These are phyloP conservation scores for Alloscopus bannaensis DNA, from an alignment of 2,888 invertebrate genomes.

Conservation along the genomic window DNA sequence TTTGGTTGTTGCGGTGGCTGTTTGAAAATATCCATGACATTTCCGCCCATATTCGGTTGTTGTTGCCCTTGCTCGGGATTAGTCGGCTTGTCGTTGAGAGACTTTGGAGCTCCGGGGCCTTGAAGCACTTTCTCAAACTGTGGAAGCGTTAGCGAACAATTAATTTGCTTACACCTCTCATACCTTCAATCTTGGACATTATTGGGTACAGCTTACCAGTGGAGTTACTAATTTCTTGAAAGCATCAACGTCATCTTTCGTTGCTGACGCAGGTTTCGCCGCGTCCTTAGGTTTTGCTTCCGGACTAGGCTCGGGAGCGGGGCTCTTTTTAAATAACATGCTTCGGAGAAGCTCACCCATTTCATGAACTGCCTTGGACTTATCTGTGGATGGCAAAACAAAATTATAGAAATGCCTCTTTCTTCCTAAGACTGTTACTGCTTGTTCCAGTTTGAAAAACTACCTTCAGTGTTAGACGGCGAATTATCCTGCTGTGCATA, in stretches of 20 bases:
- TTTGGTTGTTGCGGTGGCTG: constrained; percentile 42
- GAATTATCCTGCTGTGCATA: constrained; percentile 24
- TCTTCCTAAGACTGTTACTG: no score
- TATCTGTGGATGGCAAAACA: constrained; percentile 38
- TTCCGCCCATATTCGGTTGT: constrained; percentile 26
- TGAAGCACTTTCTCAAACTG: constrained; percentile 52
- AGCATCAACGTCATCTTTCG: constrained; percentile 65
- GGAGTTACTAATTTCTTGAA: constrained; percentile 68
- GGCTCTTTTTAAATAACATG: constrained; percentile 54
- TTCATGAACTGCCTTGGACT: constrained; percentile 57
- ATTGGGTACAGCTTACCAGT: constrained; percentile 25
- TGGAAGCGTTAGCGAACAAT: no score
- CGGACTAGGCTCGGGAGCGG: constrained; percentile 11
- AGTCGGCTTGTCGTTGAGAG: constrained; percentile 9
- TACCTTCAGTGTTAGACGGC: constrained; percentile 33
- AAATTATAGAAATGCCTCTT: no score
- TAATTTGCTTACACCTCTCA: neutral
- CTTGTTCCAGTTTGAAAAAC: neutral
- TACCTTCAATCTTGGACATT: neutral
- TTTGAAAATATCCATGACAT: constrained; percentile 50
- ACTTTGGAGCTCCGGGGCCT: constrained; percentile 38
- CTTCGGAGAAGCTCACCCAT: constrained; percentile 63
- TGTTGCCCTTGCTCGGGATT: constrained; percentile 29
- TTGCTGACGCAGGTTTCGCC: constrained; percentile 27
- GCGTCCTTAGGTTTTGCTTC: constrained; percentile 40